A percentile compares a stretch with the other conserved stretches of the same genome.
Conservation (phyloP, 2,888 invertebrate species). For the Listrodromus nycthemerus region DNA sequence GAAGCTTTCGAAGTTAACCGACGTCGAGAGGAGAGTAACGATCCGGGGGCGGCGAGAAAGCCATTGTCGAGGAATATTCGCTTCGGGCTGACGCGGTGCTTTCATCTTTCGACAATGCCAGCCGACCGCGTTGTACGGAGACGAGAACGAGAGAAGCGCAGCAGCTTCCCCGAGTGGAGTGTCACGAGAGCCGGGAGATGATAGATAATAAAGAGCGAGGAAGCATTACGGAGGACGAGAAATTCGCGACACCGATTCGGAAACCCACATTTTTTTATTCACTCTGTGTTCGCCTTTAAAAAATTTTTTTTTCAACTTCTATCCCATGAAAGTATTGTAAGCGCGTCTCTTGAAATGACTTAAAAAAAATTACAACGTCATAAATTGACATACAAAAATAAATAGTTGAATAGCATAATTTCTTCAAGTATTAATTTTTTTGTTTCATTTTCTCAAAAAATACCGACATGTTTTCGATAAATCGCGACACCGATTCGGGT, state of each 20-base stretch:
- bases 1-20: constrained; percentile 8
- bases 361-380: not conserved
- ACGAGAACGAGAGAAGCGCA: constrained; percentile 29
- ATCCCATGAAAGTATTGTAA: not conserved
- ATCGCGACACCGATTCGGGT: constrained; percentile 33
- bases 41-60: constrained; percentile 26
- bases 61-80: constrained; percentile 29
- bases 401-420: no score
- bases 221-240: constrained; percentile 1
- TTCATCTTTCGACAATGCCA: constrained; percentile 60
- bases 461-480: not conserved
- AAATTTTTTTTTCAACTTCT: not conserved
- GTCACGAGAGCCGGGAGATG: constrained; percentile 33
- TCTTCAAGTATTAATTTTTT: not conserved
- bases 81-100: constrained; percentile 26
- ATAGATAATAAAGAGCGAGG: constrained; percentile 30
- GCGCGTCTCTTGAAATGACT: not conserved
- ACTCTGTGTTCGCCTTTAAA: not conserved
- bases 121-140: constrained; percentile 8
- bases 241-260: constrained; percentile 43
- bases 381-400: no score
- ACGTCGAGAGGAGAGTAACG: constrained; percentile 50
- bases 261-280: constrained; percentile 28
- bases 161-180: constrained; percentile 6
- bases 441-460: not conserved